Percentiles rank a stretch among this genome's conserved stretches.
These are phyloP conservation scores for Lagocephalus sceleratus DNA, from an alignment of 2,797 vertebrate species.

Conservation along the genomic window DNA sequence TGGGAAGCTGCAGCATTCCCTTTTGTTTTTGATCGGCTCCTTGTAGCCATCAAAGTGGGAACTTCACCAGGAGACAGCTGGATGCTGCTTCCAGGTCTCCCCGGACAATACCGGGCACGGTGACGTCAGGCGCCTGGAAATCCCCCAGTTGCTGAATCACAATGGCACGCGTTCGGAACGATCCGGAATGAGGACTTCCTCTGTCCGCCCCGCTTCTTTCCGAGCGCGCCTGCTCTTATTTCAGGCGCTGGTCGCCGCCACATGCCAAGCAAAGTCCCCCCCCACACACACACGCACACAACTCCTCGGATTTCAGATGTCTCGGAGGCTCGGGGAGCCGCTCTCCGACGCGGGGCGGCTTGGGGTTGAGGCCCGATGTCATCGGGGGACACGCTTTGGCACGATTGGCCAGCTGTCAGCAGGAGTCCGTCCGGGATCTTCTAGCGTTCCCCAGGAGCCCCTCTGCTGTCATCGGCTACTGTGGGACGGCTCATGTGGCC, in stretches of 20 bases:
- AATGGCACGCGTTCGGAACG: constrained; percentile 13
- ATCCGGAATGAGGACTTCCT: constrained; percentile 3
- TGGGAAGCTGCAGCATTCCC: too few species aligned
- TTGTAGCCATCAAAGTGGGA: too few species aligned
- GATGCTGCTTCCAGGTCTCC: constrained; percentile 23
- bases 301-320: background rate
- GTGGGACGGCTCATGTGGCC: constrained; percentile 38
- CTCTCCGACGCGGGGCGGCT: background rate
- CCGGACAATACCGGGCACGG: constrained; percentile 13
- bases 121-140: constrained; percentile 25
- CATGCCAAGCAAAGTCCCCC: too few species aligned
- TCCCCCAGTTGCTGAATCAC: constrained; percentile 24
- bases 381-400: constrained; percentile 27
- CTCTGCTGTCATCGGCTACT: constrained; percentile 36
- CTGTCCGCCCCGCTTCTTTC: constrained; percentile 1
- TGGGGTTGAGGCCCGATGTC: constrained; percentile 21
- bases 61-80: too few species aligned
- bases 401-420: constrained; percentile 54
- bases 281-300: too few species aligned
- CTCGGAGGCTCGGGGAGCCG: background rate
- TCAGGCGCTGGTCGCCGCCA: background rate
- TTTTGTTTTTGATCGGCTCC: too few species aligned
- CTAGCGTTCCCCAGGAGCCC: constrained; percentile 47
- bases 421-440: constrained; percentile 31
- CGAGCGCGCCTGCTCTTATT: background rate